Base-by-base conservation (phyloP, 2,888 invertebrate species). In the Tachina fera region DNA sequence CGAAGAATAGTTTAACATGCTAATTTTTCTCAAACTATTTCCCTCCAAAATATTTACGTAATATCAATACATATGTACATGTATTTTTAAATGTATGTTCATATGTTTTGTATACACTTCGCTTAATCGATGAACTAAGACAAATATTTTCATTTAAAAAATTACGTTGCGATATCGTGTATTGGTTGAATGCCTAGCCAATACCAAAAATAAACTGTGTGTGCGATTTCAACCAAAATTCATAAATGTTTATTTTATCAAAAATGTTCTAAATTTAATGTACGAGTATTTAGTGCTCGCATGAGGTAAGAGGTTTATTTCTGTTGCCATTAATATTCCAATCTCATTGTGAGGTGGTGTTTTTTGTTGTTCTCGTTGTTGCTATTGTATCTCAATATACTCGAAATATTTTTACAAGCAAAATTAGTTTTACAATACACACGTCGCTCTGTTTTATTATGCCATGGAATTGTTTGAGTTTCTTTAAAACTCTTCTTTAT, bases 171-270 rank as follows among this genome's bases (percentile, higher is more conserved):
- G 79, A 53, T 39, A 10, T 49, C 43, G 9, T 71, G 22, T 61
- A 14, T 61, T 68, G 45, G 67, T 41, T 68, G 72, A 47, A 49
- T 74, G 68, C 63, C 74, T 72, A 56, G 61, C 39, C 76, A 68
- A 67, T 51, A 81, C 61, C 84, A 74, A 85, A 80, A 81, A 77
- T 77, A 81, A 85, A 81, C 74, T 74, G 41, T 72, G 47, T 71
- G 22, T 67, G 49, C 72, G 81, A 74, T 77, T 81, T 78, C 74
- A 81, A 68, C 77, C 77, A 85, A 85, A 67, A 85, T 72, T 85
- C 81, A 81, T 74, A 78, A 77, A 79, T 77, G 67, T 81, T 76
- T 76, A 70, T 76, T 68, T 78, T 83, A 83, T 83, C 67, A 78
- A 72, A 56, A 70, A 58, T 39, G 56, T 79, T 71, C 79, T 70